Conservation (phyloP, 1,140 invertebrate species). For the Odontomachus brunneus region DNA sequence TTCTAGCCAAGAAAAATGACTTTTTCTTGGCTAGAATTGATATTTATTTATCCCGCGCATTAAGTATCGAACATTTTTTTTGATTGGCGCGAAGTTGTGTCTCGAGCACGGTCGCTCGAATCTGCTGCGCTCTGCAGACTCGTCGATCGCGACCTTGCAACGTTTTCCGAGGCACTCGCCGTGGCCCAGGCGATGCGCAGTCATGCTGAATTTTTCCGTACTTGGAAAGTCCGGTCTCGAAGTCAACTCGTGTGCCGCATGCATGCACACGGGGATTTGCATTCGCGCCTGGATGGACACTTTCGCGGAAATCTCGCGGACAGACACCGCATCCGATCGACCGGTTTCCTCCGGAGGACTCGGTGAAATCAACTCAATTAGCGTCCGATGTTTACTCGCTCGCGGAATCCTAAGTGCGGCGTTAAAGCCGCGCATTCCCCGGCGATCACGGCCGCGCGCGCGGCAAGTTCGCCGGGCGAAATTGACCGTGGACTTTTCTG, state of each 20-base stretch:
- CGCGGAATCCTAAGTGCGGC: constrained; percentile 24
- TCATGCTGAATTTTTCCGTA: too few species aligned
- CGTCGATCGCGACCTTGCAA: too few species aligned
- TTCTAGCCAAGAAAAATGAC: too few species aligned
- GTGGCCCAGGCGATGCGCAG: too few species aligned
- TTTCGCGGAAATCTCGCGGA: constrained; percentile 43
- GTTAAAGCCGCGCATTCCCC: constrained; percentile 14
- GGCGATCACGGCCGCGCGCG: not conserved
- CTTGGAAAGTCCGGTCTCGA: too few species aligned
- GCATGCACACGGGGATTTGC: constrained; percentile 3
- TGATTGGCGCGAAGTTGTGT: too few species aligned
- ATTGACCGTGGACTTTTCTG: constrained; percentile 77
- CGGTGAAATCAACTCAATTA: constrained; percentile 42
- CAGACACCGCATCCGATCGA: not conserved
- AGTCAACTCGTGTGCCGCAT: not conserved
- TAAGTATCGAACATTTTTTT: too few species aligned
- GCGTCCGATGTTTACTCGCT: constrained; percentile 30
- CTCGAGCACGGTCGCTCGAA: too few species aligned
- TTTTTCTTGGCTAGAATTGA: too few species aligned
- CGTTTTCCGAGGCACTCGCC: too few species aligned
- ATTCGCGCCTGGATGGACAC: not conserved
- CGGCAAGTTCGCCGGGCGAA: constrained; percentile 61
- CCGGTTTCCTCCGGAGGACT: not conserved
- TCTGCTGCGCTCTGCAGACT: too few species aligned
- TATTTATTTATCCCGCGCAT: too few species aligned